Conservation (phyloP, 2,113 vertebrate genomes). For the Hemicordylus capensis region DNA sequence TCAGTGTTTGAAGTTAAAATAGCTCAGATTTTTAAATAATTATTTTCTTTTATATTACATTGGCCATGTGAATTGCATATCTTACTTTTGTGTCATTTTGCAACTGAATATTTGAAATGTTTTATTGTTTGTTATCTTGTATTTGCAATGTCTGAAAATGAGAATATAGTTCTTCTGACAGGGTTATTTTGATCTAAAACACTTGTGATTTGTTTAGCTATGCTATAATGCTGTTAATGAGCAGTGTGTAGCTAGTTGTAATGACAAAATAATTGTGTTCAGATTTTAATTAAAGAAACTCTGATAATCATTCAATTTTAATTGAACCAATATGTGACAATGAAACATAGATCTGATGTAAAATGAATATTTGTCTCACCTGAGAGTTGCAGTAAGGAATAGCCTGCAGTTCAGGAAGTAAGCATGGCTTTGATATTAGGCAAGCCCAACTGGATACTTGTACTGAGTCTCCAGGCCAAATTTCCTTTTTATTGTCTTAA, state of each 20-base stretch:
- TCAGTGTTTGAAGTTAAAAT: not conserved
- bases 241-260: not conserved
- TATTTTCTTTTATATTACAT: not conserved
- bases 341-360: not conserved
- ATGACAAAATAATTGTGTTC: not conserved
- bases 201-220: not conserved
- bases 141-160: not conserved
- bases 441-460: not conserved
- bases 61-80: not conserved
- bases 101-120: not conserved
- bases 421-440: not conserved
- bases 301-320: not conserved
- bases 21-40: not conserved
- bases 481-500: not conserved
- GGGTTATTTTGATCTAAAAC: not conserved
- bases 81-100: not conserved
- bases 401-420: accelerated
- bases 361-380: not conserved
- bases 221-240: not conserved
- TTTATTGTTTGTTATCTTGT: not conserved
- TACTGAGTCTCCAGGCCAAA: not conserved
- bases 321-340: not conserved
- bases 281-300: not conserved
- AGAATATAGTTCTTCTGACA: not conserved
- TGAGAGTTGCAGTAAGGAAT: no score